These are phyloP conservation scores for Intellagama lesueurii DNA, from an alignment of 2,797 vertebrate species.

Conservation along the genomic window DNA sequence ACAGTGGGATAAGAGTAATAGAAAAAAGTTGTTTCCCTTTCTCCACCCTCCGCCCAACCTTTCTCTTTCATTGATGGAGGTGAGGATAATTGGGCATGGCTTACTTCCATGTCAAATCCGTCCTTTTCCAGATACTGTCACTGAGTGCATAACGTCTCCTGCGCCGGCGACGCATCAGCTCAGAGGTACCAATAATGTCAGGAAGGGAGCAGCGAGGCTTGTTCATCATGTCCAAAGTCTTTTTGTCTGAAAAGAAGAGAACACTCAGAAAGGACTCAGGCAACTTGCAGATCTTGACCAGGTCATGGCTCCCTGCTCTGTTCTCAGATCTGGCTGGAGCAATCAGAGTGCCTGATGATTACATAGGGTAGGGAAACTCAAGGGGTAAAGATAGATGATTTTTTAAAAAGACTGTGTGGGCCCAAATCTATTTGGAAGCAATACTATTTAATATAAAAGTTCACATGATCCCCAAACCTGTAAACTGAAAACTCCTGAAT, in stretches of 20 bases:
- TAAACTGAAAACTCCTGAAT: too few species aligned
- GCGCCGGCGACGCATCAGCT: conserved; percentile 76
- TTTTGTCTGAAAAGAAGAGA: conserved; percentile 63
- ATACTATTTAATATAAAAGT: too few species aligned
- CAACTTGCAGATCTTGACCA: neutral
- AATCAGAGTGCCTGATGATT: neutral
- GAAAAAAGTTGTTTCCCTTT: neutral
- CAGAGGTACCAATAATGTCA: conserved; percentile 83
- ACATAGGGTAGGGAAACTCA: neutral
- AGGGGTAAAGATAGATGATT: neutral
- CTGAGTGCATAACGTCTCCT: conserved; percentile 82
- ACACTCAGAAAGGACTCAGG: neutral
- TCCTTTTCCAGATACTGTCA: conserved; percentile 82
- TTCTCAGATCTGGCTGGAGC: neutral
- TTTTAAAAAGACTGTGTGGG: neutral
- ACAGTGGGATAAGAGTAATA: neutral
- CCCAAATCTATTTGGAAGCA: neutral
- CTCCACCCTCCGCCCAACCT: neutral
- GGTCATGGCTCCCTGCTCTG: neutral
- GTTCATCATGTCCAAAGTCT: conserved; percentile 80
- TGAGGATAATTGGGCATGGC: neutral
- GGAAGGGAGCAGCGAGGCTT: conserved; percentile 90
- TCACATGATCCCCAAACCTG: neutral
- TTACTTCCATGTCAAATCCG: conserved; percentile 72
- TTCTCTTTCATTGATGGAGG: neutral